Evolutionary conservation across 1,140 invertebrate genomes (phyloP), one percentile per base, ranked within the genome.

Genomic region (Atta cephalotes): DNA sequence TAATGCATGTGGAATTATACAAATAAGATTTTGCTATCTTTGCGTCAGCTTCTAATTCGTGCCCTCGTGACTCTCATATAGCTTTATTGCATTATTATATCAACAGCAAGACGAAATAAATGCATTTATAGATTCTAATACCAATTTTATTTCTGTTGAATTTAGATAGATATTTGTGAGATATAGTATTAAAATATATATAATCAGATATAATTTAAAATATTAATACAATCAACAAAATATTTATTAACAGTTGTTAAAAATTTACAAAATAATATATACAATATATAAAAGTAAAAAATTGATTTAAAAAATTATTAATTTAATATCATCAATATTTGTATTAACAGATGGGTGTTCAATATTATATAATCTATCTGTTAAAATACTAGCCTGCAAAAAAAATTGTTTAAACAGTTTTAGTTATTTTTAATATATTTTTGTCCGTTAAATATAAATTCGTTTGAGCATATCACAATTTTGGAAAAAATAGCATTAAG

Each of bases 181-280:
- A 28, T 31, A 12, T 31, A 72, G 12, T 56, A 35, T 53, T 53
- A 16, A 28, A 56, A 72, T 6, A 31, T 53, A 56, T 31, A 0
- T 35, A 56, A 74, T 56, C 9, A 53, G 0, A 53, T n/a, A 31
- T 12, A 56, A 56, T n/a, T 56, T 6, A n/a, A 56, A n/a, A 56
- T 58, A 72, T 72, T 53, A n/a, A 66, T n/a, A n/a, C 12, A n/a
- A 66, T 66, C 16, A 65, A n/a, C 35, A 65, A 65, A 35, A 65
- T 39, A 39, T n/a, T 45, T 45, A 45, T 45, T 45, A 10, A 45
- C 39, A 5, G 49, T 51, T 51, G 3, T 14, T 51, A 14, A 51
- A 51, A 51, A 51, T 3, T 16, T 51, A 51, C 49, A 51, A n/a
- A 66, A 12, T 28, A 35, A 35, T 35, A 35, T 35, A 35, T 35